Evolutionary conservation across 1,140 invertebrate species (phyloP).

Genomic region (Achroia grisella): DNA sequence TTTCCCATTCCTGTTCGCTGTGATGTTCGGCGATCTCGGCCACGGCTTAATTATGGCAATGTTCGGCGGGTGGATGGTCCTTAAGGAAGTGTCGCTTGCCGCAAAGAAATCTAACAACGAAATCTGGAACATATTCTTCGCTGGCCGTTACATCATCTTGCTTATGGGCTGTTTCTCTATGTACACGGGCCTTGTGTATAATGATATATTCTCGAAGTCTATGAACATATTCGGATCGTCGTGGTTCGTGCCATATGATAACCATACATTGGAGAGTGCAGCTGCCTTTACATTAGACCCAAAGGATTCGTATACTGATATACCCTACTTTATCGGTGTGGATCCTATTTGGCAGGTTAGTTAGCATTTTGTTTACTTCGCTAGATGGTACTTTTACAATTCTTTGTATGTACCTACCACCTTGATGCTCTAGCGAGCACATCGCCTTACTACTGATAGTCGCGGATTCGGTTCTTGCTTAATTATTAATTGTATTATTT

Average conservation of each 20-base stretch:
- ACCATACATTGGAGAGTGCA: constrained; percentile 62
- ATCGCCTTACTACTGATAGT: no score
- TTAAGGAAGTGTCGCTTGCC: constrained; percentile 82
- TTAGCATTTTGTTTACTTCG: constrained; percentile 4
- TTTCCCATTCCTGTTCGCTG: constrained; percentile 97
- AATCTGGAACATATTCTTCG: constrained; percentile 98
- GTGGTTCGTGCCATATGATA: constrained; percentile 81
- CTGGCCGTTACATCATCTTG: constrained; percentile 97
- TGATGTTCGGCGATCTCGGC: constrained; percentile 98
- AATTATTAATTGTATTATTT: no score
- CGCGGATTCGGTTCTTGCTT: no score
- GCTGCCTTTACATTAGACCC: constrained; percentile 80
- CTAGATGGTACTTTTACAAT: no score
- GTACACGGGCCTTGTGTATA: constrained; percentile 98
- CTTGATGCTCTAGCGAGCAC: no score
- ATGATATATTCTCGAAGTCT: constrained; percentile 97
- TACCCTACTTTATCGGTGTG: constrained; percentile 87
- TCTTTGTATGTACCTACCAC: no score
- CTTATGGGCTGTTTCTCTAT: constrained; percentile 98
- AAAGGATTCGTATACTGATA: constrained; percentile 68
- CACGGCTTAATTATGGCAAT: constrained; percentile 88
- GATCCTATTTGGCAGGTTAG: constrained; percentile 92
- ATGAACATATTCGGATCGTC: constrained; percentile 94
- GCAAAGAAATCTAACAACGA: constrained; percentile 81
- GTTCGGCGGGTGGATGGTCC: constrained; percentile 85